Base-by-base conservation (phyloP, 2,113 vertebrate species). In the Ramphastos sulfuratus region DNA sequence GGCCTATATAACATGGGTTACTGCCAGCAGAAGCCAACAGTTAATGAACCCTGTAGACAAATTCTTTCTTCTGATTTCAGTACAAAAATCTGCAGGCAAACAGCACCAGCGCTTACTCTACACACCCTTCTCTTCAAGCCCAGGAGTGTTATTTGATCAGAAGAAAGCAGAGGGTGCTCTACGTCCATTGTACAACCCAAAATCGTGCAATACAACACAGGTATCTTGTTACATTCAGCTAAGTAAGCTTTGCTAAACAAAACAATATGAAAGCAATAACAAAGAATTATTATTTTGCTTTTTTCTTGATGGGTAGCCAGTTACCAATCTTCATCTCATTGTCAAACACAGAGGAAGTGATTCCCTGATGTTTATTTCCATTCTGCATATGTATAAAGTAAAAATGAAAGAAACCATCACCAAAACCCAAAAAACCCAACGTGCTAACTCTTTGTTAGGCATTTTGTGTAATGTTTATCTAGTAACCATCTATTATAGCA, bases 1-100 rank as follows among this genome's bases (percentile, higher is more conserved):
- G 98, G 98, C 98, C 98, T 99, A 98, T 98, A 98, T 98, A 99
- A 98, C 98, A 98, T 97, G 98, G 98, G 98, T 98, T 98, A 98
- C 98, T 98, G 98, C 98, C 98, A 98, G 97, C 96, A 97, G 98
- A 98, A 98, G 98, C 98, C 98, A 98, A 97, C 97, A 98, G 98
- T 98, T 98, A 98, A 99, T 98, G 98, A 98, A 98, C 98, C 98
- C 98, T 99, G 97, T 96, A 98, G 98, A 98, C 97, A 98, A 97
- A 98, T 97, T 93, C 94, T 97, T 97, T 98, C 96, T 98, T 99
- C 98, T 98, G 98, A 97, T 98, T 98, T 97, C 94, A 96, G 87
- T 97, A 97, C 97, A 98, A 98, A 98, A 98, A 98, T 97, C 97
- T 96, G 90, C 95, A 91, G 93, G 92, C 94, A 97, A 95, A 94